Percentiles rank a stretch among this genome's conserved stretches.
phyloP scores from a whole-genome alignment of 2,888 invertebrate species.

The Embidobia sp. region DNA sequence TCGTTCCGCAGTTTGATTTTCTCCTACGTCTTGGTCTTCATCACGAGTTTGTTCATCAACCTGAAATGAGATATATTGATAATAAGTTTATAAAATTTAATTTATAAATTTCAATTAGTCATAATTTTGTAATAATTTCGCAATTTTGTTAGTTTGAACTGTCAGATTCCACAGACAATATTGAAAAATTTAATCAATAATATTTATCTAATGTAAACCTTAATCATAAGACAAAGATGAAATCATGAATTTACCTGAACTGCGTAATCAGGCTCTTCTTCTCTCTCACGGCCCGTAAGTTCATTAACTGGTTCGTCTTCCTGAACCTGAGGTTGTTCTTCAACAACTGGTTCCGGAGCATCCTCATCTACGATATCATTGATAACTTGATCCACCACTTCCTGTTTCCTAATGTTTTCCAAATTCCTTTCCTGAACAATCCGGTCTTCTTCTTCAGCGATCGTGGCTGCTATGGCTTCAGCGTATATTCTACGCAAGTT shows the following conservation, averaged over 20 bases:
- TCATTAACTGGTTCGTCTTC: constrained; percentile 70
- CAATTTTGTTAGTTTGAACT: no score
- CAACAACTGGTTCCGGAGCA: no score
- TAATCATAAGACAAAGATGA: no score
- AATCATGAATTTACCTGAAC: no score
- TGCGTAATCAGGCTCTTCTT: constrained; percentile 74
- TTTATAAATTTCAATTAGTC: no score
- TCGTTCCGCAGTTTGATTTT: constrained; percentile 33
- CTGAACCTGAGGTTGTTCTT: no score
- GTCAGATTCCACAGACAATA: no score
- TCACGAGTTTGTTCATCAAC: constrained; percentile 22
- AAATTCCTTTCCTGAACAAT: constrained; percentile 82
- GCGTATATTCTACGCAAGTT: constrained; percentile 70
- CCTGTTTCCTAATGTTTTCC: constrained; percentile 84
- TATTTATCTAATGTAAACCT: no score
- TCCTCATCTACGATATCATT: constrained; percentile 80
- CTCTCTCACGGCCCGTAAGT: constrained; percentile 73
- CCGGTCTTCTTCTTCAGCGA: constrained; percentile 81
- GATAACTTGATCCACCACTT: constrained; percentile 85
- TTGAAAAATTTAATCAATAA: no score
- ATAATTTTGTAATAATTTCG: no score
- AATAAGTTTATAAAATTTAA: not conserved
- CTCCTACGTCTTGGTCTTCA: constrained; percentile 21
- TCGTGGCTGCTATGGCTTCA: constrained; percentile 71
- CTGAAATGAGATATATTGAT: constrained; percentile 6